These are phyloP conservation scores for Mus caroli DNA, from an alignment of 2,797 vertebrate genomes.

Conservation along the genomic window DNA sequence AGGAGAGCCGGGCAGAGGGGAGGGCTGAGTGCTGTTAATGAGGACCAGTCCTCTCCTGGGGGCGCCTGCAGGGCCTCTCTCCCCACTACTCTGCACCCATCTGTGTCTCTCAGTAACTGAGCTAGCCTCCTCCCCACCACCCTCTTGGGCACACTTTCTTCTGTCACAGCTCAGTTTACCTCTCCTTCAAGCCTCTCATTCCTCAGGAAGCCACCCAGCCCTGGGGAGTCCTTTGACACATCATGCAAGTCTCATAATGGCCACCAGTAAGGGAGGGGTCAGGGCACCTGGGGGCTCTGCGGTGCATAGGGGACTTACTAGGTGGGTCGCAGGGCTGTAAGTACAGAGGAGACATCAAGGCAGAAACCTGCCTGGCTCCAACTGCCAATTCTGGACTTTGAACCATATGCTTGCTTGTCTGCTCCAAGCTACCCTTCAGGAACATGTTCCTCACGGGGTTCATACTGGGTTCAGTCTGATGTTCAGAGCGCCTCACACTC, in stretches of 20 bases:
- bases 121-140: not conserved
- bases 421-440: not conserved
- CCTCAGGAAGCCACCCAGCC: not conserved
- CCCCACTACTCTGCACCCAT: rapidly evolving
- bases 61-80: not conserved
- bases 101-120: not conserved
- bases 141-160: not conserved
- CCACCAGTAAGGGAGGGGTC: not conserved
- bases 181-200: not conserved
- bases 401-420: not conserved
- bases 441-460: not conserved
- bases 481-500: not conserved
- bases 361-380: not conserved
- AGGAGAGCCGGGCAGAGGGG: not conserved
- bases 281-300: not conserved
- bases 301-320: rapidly evolving
- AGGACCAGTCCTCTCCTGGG: not conserved
- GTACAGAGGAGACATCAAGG: not conserved
- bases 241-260: not conserved
- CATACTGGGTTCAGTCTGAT: not conserved
- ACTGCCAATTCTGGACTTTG: not conserved
- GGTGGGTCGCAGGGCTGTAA: no score
- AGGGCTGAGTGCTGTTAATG: not conserved
- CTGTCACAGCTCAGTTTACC: constrained; percentile 5
- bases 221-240: not conserved